Percentiles rank a stretch among this genome's conserved stretches.
phyloP scores from a whole-genome alignment of 2,113 vertebrate species.

The Egretta garzetta region DNA sequence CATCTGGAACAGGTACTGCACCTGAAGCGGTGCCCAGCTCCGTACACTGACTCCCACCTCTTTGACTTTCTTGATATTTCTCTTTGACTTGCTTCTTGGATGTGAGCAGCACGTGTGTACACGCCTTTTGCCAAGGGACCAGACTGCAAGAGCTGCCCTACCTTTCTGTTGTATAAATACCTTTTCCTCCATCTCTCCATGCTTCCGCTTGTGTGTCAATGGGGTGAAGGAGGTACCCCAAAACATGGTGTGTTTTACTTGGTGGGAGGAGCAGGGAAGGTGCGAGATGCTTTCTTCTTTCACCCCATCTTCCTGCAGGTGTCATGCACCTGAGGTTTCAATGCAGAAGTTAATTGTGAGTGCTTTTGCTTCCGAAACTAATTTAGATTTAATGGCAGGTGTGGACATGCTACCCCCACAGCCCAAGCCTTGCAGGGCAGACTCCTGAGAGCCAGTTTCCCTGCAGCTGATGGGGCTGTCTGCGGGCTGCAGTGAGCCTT shows the following conservation, averaged over 20 bases:
- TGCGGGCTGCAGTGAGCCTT: background rate
- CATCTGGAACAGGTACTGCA: background rate
- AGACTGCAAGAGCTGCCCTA: rapidly evolving
- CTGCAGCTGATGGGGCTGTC: background rate
- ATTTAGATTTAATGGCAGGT: background rate
- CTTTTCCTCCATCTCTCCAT: background rate
- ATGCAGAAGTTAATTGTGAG: background rate
- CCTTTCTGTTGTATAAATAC: background rate
- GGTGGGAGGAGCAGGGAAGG: background rate
- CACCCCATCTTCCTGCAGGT: background rate
- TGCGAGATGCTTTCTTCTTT: background rate
- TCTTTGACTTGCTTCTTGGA: background rate
- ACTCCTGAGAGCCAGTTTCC: background rate
- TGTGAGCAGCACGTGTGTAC: rapidly evolving
- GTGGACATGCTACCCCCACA: background rate
- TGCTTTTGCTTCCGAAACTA: background rate
- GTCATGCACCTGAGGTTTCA: background rate
- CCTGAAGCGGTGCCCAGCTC: background rate
- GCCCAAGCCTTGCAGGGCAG: background rate
- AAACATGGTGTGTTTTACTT: rapidly evolving
- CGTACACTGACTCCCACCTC: rapidly evolving
- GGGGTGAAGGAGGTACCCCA: background rate
- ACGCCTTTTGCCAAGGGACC: background rate
- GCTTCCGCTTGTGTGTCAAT: rapidly evolving
- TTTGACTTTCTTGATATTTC: background rate